Base-by-base conservation (phyloP, 2,888 invertebrate species). In the Xanthorhoe designata region DNA sequence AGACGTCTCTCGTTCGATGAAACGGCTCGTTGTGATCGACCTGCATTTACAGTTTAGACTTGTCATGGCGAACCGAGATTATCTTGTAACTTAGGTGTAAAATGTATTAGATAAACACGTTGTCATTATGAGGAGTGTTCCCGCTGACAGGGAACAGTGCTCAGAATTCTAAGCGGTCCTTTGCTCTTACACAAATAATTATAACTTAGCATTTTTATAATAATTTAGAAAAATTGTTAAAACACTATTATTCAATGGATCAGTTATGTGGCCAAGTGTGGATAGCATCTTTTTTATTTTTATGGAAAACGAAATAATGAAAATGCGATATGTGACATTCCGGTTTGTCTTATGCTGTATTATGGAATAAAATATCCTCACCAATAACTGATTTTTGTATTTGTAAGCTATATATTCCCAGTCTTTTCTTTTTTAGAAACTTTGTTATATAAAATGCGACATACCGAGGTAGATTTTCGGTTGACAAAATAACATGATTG, bases 341-440 rank as follows among this genome's bases (percentile, higher is more conserved):
- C 93, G 93, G 93, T 92, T 93, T 92, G 91, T 93, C 93, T 92
- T 91, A 87, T 91, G 92, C 93, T 93, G 92, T 93, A 91, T 92
- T 92, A 92, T 92, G 92, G 92, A 93, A 92, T 93, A 92, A 93
- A 93, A 91, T 93, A 92, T 92, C 93, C 93, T 92, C 92, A 93
- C 91, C 86, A 90, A 90, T 80, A 76, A 85, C 81, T 82, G 85
- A 85, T 87, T 87, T 89, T 89, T 88, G 81, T 62, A 66, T 66
- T 66, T 61, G 42, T 66, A 57, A 47, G 35, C 19, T 57, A 24
- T 18, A 17, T 15, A 15, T 47, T 47, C 15, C 47, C 47, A 45
- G 7, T 15, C 15, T 15, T 42, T 42, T n/a, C n/a, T 35, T 35
- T 35, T 8, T 38, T 10, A 10, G 38, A 38, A 13, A 10, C 9